Evolutionary conservation across 2,888 invertebrate species (phyloP).

Genomic region (Pachycephus smyrnensis): DNA sequence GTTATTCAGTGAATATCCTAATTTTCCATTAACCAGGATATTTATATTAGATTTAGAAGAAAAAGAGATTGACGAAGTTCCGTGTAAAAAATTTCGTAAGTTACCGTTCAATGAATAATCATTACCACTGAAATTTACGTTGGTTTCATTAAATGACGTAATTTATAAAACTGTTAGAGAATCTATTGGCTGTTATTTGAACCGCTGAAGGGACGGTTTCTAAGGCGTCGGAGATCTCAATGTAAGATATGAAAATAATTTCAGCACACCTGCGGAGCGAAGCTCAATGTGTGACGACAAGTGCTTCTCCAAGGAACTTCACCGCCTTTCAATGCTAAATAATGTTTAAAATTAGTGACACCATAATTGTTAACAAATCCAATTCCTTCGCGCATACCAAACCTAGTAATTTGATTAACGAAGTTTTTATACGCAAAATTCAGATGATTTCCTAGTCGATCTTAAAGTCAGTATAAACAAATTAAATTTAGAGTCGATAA

Average conservation of each 20-base stretch:
- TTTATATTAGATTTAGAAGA: too few relatives aligned
- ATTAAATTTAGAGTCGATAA: background rate
- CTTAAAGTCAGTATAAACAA: background rate
- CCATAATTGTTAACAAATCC: background rate
- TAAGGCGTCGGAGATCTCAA: too few relatives aligned
- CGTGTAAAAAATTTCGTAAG: background rate
- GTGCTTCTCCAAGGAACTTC: too few relatives aligned
- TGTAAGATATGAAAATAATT: too few relatives aligned
- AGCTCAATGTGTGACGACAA: too few relatives aligned
- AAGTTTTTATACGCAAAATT: background rate
- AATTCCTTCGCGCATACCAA: background rate
- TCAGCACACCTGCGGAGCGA: too few relatives aligned
- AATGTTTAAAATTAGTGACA: slow-evolving; percentile 11
- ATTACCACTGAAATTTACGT: background rate
- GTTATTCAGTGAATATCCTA: background rate
- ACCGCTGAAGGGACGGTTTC: too few relatives aligned
- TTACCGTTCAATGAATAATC: background rate
- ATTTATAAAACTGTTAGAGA: too few relatives aligned
- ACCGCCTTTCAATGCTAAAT: slow-evolving; percentile 9
- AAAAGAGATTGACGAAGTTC: background rate
- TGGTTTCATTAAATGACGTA: too few relatives aligned
- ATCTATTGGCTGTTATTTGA: too few relatives aligned
- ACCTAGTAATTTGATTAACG: background rate
- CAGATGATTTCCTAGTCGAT: background rate
- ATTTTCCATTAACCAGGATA: background rate